A percentile compares a stretch with the other conserved stretches of the same genome.
Evolutionary conservation across 1,140 invertebrate genomes (phyloP).

Genomic region (Megalopta genalis): DNA sequence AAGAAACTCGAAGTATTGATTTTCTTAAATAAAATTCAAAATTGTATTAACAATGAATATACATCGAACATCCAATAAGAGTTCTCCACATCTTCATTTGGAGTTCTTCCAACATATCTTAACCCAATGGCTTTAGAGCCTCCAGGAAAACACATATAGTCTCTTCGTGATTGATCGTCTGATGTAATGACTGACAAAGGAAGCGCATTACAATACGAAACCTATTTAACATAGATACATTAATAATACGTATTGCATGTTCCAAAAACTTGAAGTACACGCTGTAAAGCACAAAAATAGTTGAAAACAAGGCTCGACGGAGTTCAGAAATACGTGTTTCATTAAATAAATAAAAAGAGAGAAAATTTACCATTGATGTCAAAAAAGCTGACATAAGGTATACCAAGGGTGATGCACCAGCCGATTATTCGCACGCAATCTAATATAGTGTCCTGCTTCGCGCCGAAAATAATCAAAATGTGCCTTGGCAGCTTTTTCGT

Average conservation of each 20-base stretch:
- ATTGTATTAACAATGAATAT: not conserved
- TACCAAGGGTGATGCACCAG: conserved; percentile 84
- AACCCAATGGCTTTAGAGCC: not conserved
- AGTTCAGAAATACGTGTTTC: conserved; percentile 2
- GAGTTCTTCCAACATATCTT: not conserved
- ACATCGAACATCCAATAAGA: not conserved
- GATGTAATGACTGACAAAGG: not conserved
- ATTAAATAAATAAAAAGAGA: conserved; percentile 39
- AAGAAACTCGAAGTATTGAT: not conserved
- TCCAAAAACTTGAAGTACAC: not conserved
- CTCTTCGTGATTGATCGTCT: not conserved
- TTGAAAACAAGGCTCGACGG: not conserved
- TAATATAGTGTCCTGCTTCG: conserved; percentile 76
- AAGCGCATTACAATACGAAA: not conserved
- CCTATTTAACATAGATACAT: not conserved
- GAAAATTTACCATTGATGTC: conserved; percentile 83
- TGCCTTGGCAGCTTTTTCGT: conserved; percentile 77
- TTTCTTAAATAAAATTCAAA: not conserved
- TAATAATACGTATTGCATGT: not conserved
- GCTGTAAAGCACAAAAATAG: not conserved
- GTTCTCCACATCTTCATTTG: no score
- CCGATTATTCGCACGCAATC: conserved; percentile 83
- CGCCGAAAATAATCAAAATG: conserved; percentile 80
- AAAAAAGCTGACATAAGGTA: conserved; percentile 86
- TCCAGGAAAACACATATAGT: not conserved